These are phyloP conservation scores for Bubo scandiacus DNA, from an alignment of 2,113 vertebrate species.

Conservation along the genomic window DNA sequence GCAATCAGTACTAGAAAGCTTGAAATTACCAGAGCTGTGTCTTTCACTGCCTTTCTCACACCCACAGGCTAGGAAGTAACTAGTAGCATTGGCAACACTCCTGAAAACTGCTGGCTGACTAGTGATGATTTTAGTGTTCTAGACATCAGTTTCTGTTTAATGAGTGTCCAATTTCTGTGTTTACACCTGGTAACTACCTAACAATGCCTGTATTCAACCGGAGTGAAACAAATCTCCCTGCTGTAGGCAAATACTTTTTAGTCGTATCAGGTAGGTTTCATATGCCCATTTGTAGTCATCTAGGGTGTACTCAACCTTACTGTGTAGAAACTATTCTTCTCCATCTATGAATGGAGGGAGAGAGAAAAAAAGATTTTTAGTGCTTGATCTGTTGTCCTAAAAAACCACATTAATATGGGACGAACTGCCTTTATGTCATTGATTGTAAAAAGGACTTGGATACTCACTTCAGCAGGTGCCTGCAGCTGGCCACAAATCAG, in stretches of 20 bases:
- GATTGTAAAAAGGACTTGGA: neutral
- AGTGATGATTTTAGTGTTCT: neutral
- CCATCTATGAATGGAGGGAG: neutral
- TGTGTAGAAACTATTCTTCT: neutral
- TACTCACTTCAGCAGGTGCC: neutral
- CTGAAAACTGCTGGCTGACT: neutral
- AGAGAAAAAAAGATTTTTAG: neutral
- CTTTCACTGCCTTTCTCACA: neutral
- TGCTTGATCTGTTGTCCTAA: neutral
- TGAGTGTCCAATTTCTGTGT: neutral
- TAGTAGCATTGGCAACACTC: neutral
- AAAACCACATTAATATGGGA: neutral
- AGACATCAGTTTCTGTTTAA: neutral
- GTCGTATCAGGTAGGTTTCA: neutral
- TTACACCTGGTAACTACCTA: neutral
- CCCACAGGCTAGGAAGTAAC: neutral
- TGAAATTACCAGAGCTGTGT: neutral
- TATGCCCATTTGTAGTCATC: neutral
- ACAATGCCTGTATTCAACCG: neutral
- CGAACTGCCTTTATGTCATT: neutral
- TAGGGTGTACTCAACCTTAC: neutral
- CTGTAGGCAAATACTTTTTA: neutral
- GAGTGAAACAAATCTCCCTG: neutral
- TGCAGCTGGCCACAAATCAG: slow-evolving; percentile 5
- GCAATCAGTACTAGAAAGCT: neutral